phyloP scores from a whole-genome alignment of 2,797 vertebrate genomes.

The Chlorospingus semifuscus region DNA sequence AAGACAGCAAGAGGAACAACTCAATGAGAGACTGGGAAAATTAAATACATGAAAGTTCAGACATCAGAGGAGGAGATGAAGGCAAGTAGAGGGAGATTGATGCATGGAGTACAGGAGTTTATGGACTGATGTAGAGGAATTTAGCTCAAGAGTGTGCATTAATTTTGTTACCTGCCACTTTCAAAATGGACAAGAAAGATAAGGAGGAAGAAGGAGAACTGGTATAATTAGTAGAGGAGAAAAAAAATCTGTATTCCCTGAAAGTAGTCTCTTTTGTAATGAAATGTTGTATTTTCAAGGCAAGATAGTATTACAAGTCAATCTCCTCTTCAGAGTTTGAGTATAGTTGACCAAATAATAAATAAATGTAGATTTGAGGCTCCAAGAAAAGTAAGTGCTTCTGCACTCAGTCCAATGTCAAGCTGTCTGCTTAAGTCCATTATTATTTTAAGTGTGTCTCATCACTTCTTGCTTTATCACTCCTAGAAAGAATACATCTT shows the following conservation, averaged over 20 bases:
- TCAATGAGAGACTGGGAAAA: accelerated
- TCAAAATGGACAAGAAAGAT: background rate
- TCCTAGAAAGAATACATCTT: background rate
- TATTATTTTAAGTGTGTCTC: background rate
- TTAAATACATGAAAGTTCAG: background rate
- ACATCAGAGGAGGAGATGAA: background rate
- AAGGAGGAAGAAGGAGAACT: background rate
- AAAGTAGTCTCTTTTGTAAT: background rate
- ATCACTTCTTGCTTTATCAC: background rate
- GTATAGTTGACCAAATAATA: background rate
- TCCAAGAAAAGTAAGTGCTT: background rate
- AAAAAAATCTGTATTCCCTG: background rate
- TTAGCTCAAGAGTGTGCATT: background rate
- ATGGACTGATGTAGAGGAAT: background rate
- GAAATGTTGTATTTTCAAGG: background rate
- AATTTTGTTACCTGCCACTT: background rate
- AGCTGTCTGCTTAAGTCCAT: background rate
- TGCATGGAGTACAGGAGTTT: background rate
- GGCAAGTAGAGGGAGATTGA: background rate
- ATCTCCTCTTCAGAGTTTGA: background rate
- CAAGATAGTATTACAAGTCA: background rate
- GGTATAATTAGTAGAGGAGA: background rate
- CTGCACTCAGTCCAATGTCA: background rate
- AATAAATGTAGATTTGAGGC: background rate
- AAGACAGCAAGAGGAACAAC: background rate